A percentile compares a stretch with the other conserved stretches of the same genome.
Conservation (phyloP, 2,888 invertebrate genomes). For the Eupithecia inturbata region DNA sequence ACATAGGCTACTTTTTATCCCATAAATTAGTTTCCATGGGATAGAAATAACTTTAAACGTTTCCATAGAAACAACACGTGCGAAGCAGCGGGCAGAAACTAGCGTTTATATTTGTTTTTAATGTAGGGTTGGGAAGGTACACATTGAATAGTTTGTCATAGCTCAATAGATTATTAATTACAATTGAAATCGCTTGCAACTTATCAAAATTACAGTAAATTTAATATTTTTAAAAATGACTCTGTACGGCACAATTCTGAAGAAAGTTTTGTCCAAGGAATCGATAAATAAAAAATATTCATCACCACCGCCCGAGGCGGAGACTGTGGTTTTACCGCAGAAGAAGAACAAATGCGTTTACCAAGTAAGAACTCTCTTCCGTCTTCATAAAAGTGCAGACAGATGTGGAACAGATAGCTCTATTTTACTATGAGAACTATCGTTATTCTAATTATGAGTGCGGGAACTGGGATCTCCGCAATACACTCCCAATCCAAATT, state of each 20-base stretch:
- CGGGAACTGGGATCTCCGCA: too few relatives aligned
- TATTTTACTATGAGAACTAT: too few relatives aligned
- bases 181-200: slow-evolving; percentile 14
- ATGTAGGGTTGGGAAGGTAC: too few relatives aligned
- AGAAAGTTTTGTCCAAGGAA: slow-evolving; percentile 56
- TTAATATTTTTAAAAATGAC: slow-evolving; percentile 53
- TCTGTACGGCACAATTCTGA: slow-evolving; percentile 57
- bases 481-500: too few relatives aligned
- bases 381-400: neutral
- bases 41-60: too few relatives aligned
- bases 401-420: neutral
- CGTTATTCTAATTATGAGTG: too few relatives aligned
- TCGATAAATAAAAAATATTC: slow-evolving; percentile 48
- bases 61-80: too few relatives aligned
- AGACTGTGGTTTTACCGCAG: slow-evolving; percentile 23
- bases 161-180: slow-evolving; percentile 34
- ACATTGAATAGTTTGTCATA: neutral
- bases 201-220: slow-evolving; percentile 23
- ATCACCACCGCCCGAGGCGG: slow-evolving; percentile 67
- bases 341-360: slow-evolving; percentile 31
- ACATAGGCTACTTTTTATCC: too few relatives aligned
- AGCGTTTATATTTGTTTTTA: too few relatives aligned
- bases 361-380: slow-evolving; percentile 13
- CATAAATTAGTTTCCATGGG: too few relatives aligned
- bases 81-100: too few relatives aligned